Base-by-base conservation (phyloP, 2,113 vertebrate genomes). In the Salvator merianae region DNA sequence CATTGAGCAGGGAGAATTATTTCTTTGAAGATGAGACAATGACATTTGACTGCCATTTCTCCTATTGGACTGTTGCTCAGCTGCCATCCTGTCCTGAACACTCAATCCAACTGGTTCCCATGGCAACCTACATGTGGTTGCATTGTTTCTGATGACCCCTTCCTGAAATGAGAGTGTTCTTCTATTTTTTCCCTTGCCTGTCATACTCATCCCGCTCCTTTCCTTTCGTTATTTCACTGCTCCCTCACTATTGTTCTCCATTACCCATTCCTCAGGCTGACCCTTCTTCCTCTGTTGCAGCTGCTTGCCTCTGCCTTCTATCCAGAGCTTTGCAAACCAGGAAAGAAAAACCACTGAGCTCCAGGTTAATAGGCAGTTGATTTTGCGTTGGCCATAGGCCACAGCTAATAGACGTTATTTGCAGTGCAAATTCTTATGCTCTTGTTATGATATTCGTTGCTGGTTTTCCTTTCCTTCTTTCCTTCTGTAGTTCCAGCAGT, bases 61-160 rank as follows among this genome's bases (percentile, higher is more conserved):
- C 53, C 63, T 62, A 78, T 34, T 62, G 53, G n/a, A 28, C 68
- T 78, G 36, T 84, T 76, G 78, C 63, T 69, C 78, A 71, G 55
- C 53, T 78, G 76, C 76, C 50, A 84, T 79, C 76, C 83, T 5
- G 43, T 53, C 66, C 81, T 78, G 68, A 79, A 79, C 7, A 47
- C 30, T 63, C 76, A 84, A 79, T 59, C 83, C 83, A 72, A 43
- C 38, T 63, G 40, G 83, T 84, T 84, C 53, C 83, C 36, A 79
- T 84, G 83, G 34, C 83, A 84, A 84, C 83, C 36, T 84, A 32
- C 83, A 79, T 77, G 36, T 77, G 65, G 55, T 84, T 47, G 36
- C n/a, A 71, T 72, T 72, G 36, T 78, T 47, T 84, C 83, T 71
- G 30, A 63, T 32, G 75, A 36, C 34, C 36, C 50, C 53, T 79